Percentiles rank a stretch among this genome's conserved stretches.
Conservation (phyloP, 2,888 invertebrate species). For the Microchrysa polita region DNA sequence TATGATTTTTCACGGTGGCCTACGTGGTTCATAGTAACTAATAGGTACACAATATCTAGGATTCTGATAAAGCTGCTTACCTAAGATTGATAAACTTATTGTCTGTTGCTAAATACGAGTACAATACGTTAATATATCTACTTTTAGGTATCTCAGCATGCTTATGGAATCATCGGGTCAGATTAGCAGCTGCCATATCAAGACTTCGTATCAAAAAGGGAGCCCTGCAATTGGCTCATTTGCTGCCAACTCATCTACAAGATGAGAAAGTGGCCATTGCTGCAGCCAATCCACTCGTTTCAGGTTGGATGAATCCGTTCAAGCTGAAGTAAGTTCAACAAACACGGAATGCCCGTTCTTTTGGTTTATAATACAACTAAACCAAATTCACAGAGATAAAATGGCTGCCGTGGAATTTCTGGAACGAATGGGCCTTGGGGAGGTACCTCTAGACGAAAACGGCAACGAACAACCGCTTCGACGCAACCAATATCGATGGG, state of each 20-base stretch:
- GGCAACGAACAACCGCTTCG: constrained; percentile 52
- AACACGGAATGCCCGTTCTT: not conserved
- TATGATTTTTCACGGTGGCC: no score
- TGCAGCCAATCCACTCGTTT: constrained; percentile 68
- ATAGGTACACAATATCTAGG: no score
- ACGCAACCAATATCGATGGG: constrained; percentile 61
- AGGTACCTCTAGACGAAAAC: constrained; percentile 51
- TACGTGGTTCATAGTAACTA: no score
- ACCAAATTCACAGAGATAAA: constrained; percentile 53
- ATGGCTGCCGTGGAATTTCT: constrained; percentile 36
- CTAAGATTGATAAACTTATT: no score
- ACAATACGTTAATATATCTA: no score
- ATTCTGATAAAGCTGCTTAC: no score
- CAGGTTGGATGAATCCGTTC: constrained; percentile 84
- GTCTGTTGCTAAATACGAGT: no score
- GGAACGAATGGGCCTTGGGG: constrained; percentile 49
- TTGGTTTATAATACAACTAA: not conserved
- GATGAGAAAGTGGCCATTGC: constrained; percentile 74
- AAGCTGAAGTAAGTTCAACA: constrained; percentile 69
- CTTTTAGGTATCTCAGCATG: constrained; percentile 70
- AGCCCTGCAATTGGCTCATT: constrained; percentile 73
- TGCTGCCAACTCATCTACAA: constrained; percentile 77
- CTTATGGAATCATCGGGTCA: constrained; percentile 73
- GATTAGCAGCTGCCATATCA: constrained; percentile 80
- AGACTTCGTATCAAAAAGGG: constrained; percentile 78